phyloP scores from a whole-genome alignment of 1,140 invertebrate genomes.

The Holotrichia oblita region DNA sequence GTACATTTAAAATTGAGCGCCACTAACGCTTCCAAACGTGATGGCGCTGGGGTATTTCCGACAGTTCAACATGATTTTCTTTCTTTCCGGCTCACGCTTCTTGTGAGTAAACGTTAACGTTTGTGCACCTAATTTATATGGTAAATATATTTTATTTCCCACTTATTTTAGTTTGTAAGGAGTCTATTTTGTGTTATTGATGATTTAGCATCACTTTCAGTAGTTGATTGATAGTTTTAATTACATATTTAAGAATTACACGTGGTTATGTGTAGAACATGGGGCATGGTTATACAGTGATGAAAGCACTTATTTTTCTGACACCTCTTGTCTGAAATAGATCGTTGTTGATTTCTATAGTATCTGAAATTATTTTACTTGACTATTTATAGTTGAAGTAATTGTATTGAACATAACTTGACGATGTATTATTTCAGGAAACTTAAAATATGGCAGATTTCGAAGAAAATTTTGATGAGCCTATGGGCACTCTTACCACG shows the following conservation, averaged over 20 bases:
- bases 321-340: conserved; percentile 60
- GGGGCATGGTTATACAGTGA: conserved; percentile 48
- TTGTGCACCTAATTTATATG: conserved; percentile 45
- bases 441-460: conserved; percentile 60
- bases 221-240: too few species aligned
- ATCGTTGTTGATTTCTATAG: conserved; percentile 43
- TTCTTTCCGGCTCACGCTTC: conserved; percentile 61
- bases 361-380: not conserved
- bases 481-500: conserved; percentile 56
- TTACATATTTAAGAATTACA: not conserved
- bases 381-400: conserved; percentile 8
- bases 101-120: conserved; percentile 56
- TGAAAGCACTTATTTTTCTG: conserved; percentile 52
- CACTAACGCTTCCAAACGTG: not conserved
- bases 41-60: not conserved
- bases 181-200: not conserved
- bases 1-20: not conserved
- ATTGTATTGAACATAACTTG: not conserved
- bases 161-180: conserved; percentile 12
- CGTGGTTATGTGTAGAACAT: not conserved
- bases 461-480: conserved; percentile 62
- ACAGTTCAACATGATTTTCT: conserved; percentile 45
- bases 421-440: conserved; percentile 49
- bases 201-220: not conserved
- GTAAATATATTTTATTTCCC: conserved; percentile 23